Percentiles rank a stretch among this genome's conserved stretches.
These are phyloP conservation scores for Naso thynnoides DNA, from an alignment of 2,797 vertebrate species.

Conservation along the genomic window DNA sequence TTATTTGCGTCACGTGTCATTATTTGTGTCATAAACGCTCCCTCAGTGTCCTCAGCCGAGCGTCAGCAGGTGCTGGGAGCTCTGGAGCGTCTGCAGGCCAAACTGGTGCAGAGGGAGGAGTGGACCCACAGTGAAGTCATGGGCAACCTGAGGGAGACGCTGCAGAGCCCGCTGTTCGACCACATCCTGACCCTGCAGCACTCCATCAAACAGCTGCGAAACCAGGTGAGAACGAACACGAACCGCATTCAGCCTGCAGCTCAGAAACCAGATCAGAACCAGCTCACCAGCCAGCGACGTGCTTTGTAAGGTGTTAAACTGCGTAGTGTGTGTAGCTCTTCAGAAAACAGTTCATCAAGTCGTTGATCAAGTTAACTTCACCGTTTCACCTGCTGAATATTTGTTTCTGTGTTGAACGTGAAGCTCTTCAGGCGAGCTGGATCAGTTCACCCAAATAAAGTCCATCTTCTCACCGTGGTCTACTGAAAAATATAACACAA, in stretches of 20 bases:
- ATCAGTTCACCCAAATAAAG: too few relatives aligned
- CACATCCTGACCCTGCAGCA: constrained; percentile 95
- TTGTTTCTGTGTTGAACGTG: too few relatives aligned
- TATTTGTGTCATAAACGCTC: not conserved
- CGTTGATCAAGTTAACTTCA: too few relatives aligned
- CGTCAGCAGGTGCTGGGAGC: constrained; percentile 93
- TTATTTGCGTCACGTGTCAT: accelerated
- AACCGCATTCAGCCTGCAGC: too few relatives aligned
- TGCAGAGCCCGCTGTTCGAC: constrained; percentile 92
- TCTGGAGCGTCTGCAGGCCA: constrained; percentile 91
- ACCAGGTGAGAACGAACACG: constrained; percentile 84
- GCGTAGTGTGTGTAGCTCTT: too few relatives aligned
- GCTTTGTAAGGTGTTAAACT: too few relatives aligned
- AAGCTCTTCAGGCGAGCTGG: too few relatives aligned
- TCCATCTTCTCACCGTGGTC: too few relatives aligned
- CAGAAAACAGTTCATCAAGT: too few relatives aligned
- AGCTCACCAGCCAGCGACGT: too few relatives aligned
- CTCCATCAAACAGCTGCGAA: constrained; percentile 93
- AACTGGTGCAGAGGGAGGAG: constrained; percentile 91
- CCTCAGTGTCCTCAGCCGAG: constrained; percentile 82
- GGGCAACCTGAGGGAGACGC: constrained; percentile 84
- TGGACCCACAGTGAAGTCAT: constrained; percentile 89
- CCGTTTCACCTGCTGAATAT: too few relatives aligned
- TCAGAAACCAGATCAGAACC: not conserved
- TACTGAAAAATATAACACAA: too few relatives aligned